Conservation (phyloP, 2,888 invertebrate genomes). For the Drosophila subquinaria region DNA sequence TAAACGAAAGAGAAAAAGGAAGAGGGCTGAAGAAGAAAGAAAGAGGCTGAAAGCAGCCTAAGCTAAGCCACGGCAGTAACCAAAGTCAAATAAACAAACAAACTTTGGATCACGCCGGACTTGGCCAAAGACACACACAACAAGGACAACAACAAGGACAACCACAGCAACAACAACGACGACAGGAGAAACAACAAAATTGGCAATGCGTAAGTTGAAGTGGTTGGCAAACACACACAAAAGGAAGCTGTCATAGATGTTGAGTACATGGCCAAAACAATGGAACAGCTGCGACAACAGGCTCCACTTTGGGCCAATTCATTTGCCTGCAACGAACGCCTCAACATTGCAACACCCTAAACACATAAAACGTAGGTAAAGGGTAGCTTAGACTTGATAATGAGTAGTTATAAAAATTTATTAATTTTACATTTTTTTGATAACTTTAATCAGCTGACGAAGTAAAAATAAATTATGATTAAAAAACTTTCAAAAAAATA, state of each 20-base stretch:
- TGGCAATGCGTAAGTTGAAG: slow-evolving; percentile 34
- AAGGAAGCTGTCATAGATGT: slow-evolving; percentile 50
- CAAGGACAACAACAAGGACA: slow-evolving; percentile 15
- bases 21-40: not conserved
- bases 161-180: slow-evolving; percentile 15
- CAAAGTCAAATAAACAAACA: slow-evolving; percentile 54
- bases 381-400: not conserved
- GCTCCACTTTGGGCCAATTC: slow-evolving; percentile 36
- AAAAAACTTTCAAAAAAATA: too few species aligned
- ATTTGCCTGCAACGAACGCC: slow-evolving; percentile 27
- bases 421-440: too few species aligned
- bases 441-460: too few species aligned
- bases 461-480: too few species aligned
- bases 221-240: slow-evolving; percentile 44
- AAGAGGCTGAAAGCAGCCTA: slow-evolving; percentile 9
- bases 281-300: slow-evolving; percentile 47
- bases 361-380: not conserved
- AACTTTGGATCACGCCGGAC: slow-evolving; percentile 29
- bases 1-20: slow-evolving; percentile 5
- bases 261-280: slow-evolving; percentile 43
- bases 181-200: slow-evolving; percentile 4
- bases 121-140: slow-evolving; percentile 37
- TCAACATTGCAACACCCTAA: too few species aligned
- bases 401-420: too few species aligned
- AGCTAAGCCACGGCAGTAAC: slow-evolving; percentile 22